Evolutionary conservation across 2,888 invertebrate species (phyloP).

Genomic region (Synergus gifuensis): DNA sequence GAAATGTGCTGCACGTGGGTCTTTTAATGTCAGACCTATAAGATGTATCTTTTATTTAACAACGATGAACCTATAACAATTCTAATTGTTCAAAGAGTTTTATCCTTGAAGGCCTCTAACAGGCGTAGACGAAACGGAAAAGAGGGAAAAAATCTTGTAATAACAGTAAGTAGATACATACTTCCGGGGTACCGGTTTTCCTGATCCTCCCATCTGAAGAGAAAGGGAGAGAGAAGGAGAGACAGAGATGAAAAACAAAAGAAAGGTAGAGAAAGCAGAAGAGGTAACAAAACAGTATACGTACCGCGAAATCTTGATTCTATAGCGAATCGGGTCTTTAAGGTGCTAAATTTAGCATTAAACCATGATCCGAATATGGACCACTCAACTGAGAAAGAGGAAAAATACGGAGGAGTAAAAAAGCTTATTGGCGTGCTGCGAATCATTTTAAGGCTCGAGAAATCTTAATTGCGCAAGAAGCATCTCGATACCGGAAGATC

Average conservation of each 20-base stretch:
- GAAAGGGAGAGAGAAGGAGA: background rate
- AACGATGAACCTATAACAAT: slow-evolving; percentile 14
- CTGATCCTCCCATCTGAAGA: slow-evolving; percentile 20
- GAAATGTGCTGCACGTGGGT: background rate
- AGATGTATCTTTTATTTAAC: background rate
- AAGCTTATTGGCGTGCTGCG: background rate
- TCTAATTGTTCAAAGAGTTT: background rate
- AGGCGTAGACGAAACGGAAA: background rate
- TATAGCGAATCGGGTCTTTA: background rate
- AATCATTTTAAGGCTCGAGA: background rate
- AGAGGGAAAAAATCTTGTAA: slow-evolving; percentile 15
- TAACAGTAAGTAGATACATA: slow-evolving; percentile 13
- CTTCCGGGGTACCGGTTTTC: slow-evolving; percentile 30
- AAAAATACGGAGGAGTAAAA: background rate
- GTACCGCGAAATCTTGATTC: background rate
- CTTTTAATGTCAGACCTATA: slow-evolving; percentile 10
- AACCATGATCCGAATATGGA: background rate
- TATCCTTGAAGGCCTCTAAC: background rate
- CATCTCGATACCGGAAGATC: slow-evolving; percentile 12
- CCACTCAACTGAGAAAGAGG: slow-evolving; percentile 18
- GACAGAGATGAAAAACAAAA: slow-evolving; percentile 8
- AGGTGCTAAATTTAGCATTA: slow-evolving; percentile 29
- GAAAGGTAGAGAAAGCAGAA: slow-evolving; percentile 27
- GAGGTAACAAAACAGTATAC: background rate
- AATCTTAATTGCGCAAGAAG: slow-evolving; percentile 20